Percentiles rank a stretch among this genome's conserved stretches.
Evolutionary conservation across 2,888 invertebrate genomes (phyloP).

Genomic region (Drosophila atroscutellata): DNA sequence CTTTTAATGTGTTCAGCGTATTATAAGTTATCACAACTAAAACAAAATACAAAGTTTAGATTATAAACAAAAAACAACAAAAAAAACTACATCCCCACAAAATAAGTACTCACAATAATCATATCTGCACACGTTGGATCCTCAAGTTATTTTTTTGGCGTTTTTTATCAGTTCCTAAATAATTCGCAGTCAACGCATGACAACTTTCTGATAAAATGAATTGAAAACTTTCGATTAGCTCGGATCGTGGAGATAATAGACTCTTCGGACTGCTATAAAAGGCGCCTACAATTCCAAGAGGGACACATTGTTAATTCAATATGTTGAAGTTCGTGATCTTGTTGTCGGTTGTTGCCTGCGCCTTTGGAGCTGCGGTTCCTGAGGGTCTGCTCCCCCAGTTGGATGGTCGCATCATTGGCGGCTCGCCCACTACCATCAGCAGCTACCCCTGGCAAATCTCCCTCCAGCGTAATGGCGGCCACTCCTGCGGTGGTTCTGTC

Average conservation of each 20-base stretch:
- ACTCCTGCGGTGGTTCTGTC: slow-evolving; percentile 87
- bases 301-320: slow-evolving; percentile 38
- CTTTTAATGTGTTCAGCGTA: background rate
- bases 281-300: background rate
- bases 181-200: background rate
- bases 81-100: background rate
- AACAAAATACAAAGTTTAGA: background rate
- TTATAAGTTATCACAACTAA: background rate
- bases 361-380: slow-evolving; percentile 63
- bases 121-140: background rate
- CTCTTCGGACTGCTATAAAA: slow-evolving; percentile 41
- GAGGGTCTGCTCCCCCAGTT: slow-evolving; percentile 68
- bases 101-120: background rate
- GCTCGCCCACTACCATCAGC: slow-evolving; percentile 61
- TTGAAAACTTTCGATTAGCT: slow-evolving; percentile 32
- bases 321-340: slow-evolving; percentile 77
- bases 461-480: slow-evolving; percentile 83
- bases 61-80: background rate
- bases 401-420: slow-evolving; percentile 81
- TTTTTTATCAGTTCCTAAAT: background rate
- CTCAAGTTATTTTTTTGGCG: background rate
- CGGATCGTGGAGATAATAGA: slow-evolving; percentile 5
- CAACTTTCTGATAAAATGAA: slow-evolving; percentile 19
- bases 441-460: slow-evolving; percentile 77
- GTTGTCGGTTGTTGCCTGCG: slow-evolving; percentile 57